Percentiles rank a stretch among this genome's conserved stretches.
phyloP scores from a whole-genome alignment of 1,140 invertebrate species.

The Neuroterus valhalla region DNA sequence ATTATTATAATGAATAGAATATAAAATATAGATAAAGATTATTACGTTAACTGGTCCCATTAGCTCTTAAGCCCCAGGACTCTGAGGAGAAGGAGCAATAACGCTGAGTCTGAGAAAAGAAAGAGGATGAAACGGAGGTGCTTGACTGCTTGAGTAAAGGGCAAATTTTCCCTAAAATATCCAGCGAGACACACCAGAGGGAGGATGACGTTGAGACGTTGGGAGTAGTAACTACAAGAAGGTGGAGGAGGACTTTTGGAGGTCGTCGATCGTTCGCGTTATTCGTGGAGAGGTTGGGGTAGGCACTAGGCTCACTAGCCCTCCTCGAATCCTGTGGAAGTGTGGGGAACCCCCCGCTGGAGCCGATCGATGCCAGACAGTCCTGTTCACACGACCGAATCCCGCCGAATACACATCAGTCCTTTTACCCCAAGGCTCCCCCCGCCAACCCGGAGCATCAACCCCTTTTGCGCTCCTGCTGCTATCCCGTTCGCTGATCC shows the following conservation, averaged over 20 bases:
- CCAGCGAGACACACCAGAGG: conserved; percentile 42
- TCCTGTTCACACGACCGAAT: conserved; percentile 73
- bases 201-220: conserved; percentile 49
- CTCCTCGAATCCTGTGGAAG: conserved; percentile 49
- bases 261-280: conserved; percentile 72
- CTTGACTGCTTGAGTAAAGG: conserved; percentile 36
- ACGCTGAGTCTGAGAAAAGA: conserved; percentile 4
- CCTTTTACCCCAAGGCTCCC: conserved; percentile 35
- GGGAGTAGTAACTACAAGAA: conserved; percentile 37
- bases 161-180: conserved; percentile 12
- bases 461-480: conserved; percentile 31
- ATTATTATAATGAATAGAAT: no score
- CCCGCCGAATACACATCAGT: conserved; percentile 65
- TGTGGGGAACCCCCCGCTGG: conserved; percentile 35
- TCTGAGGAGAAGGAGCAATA: conserved; percentile 25
- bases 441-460: neutral
- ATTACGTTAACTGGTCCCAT: neutral
- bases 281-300: conserved; percentile 70
- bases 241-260: conserved; percentile 52
- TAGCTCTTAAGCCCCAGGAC: neutral
- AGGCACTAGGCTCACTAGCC: conserved; percentile 61
- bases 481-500: conserved; percentile 48
- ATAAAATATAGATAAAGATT: neutral
- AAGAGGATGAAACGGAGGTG: conserved; percentile 38
- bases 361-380: conserved; percentile 75